phyloP scores from a whole-genome alignment of 1,140 invertebrate genomes.

The Leucophenga varia region DNA sequence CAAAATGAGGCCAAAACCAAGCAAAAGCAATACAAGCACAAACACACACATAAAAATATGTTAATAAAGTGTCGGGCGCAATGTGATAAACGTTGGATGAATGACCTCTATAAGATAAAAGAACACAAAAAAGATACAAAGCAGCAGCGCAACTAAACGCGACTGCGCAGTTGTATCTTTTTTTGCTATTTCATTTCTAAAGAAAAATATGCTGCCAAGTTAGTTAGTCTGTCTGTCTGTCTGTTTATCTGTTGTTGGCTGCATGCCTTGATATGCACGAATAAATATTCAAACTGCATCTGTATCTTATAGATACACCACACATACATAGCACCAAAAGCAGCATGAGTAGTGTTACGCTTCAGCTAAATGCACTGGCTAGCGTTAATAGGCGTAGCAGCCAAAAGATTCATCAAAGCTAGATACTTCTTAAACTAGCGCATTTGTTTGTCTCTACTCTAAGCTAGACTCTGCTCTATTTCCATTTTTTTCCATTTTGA shows the following conservation, averaged over 20 bases:
- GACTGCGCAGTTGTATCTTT: no score
- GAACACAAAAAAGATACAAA: no score
- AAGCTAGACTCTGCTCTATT: conserved; percentile 14
- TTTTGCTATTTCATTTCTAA: no score
- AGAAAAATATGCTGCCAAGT: no score
- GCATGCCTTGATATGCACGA: conserved; percentile 13
- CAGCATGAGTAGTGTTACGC: neutral
- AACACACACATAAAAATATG: conserved; percentile 34
- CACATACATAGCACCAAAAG: neutral
- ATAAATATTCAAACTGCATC: conserved; percentile 13
- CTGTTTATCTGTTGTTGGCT: no score
- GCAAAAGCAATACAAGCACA: conserved; percentile 16
- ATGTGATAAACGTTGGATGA: conserved; percentile 48
- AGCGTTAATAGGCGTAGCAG: conserved; percentile 2
- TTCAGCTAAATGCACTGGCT: neutral
- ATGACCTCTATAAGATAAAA: conserved; percentile 44
- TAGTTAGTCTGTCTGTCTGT: no score
- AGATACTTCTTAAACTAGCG: conserved; percentile 22
- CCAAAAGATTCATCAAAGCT: neutral
- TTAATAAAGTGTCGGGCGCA: conserved; percentile 36
- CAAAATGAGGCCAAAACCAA: conserved; percentile 26
- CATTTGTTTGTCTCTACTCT: conserved; percentile 10
- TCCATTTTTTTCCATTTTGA: no score
- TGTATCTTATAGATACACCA: no score
- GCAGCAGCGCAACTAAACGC: no score